phyloP scores from a whole-genome alignment of 2,113 vertebrate genomes.

The Onychostruthus taczanowskii region DNA sequence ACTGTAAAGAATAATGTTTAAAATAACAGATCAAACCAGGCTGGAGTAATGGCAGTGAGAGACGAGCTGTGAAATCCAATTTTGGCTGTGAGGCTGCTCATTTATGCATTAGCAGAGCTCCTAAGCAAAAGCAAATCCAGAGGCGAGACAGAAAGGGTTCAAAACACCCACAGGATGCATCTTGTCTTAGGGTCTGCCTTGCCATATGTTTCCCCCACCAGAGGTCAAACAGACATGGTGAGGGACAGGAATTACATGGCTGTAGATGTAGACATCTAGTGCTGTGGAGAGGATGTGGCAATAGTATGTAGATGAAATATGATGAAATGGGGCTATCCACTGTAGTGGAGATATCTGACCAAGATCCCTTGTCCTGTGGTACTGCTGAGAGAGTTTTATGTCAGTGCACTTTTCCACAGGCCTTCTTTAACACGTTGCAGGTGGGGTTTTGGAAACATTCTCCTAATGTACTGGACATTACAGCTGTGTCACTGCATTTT shows the following conservation, averaged over 20 bases:
- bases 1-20: slow-evolving; percentile 71
- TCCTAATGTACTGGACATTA: background rate
- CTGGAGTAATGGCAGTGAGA: slow-evolving; percentile 60
- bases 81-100: slow-evolving; percentile 49
- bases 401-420: background rate
- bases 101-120: slow-evolving; percentile 46
- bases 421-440: background rate
- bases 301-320: background rate
- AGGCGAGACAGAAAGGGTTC: background rate
- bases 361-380: background rate
- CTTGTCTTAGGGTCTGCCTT: background rate
- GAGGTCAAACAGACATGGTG: background rate
- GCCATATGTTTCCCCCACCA: background rate
- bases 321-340: background rate
- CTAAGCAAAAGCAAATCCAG: slow-evolving; percentile 58
- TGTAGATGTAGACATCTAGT: background rate
- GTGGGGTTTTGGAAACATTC: background rate
- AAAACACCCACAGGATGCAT: background rate
- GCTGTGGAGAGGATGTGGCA: background rate
- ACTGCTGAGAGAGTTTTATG: background rate
- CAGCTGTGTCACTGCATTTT: background rate
- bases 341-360: background rate
- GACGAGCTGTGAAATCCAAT: slow-evolving; percentile 59
- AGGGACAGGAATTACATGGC: background rate
- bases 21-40: slow-evolving; percentile 67